phyloP scores from a whole-genome alignment of 2,113 vertebrate species.

The Trogon surrucura region DNA sequence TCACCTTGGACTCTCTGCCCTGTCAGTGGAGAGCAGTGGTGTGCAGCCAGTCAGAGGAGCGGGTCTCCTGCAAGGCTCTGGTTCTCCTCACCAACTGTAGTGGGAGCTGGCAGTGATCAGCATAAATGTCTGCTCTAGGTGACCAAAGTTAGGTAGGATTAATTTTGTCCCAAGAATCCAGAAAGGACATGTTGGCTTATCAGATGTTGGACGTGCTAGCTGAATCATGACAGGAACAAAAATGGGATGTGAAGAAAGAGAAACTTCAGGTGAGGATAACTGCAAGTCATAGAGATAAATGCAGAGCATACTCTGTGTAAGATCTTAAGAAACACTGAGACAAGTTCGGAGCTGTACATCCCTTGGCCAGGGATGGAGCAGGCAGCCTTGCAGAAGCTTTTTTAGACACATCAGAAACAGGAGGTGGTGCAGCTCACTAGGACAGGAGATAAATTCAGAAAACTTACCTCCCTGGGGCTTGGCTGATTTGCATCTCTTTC shows the following conservation, averaged over 20 bases:
- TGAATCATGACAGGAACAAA: neutral
- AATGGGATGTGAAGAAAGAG: neutral
- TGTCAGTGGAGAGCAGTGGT: neutral
- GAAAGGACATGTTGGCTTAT: neutral
- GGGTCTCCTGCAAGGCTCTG: neutral
- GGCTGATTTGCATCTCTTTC: neutral
- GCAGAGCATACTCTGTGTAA: accelerated
- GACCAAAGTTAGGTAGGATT: neutral
- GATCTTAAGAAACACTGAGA: neutral
- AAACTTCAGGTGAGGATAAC: neutral
- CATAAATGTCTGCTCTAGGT: neutral
- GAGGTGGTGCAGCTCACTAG: neutral
- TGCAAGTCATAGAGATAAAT: neutral
- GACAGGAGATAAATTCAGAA: neutral
- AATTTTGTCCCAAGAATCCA: neutral
- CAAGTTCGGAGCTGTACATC: neutral
- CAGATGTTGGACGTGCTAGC: neutral
- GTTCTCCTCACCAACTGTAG: neutral
- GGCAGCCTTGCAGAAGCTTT: neutral
- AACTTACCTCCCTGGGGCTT: neutral
- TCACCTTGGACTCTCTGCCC: neutral
- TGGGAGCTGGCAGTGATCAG: neutral
- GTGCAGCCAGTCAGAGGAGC: neutral
- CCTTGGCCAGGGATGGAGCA: neutral
- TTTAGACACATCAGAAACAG: neutral